A percentile compares a stretch with the other conserved stretches of the same genome.
phyloP scores from a whole-genome alignment of 2,797 vertebrate genomes.

The Karalla daura region DNA sequence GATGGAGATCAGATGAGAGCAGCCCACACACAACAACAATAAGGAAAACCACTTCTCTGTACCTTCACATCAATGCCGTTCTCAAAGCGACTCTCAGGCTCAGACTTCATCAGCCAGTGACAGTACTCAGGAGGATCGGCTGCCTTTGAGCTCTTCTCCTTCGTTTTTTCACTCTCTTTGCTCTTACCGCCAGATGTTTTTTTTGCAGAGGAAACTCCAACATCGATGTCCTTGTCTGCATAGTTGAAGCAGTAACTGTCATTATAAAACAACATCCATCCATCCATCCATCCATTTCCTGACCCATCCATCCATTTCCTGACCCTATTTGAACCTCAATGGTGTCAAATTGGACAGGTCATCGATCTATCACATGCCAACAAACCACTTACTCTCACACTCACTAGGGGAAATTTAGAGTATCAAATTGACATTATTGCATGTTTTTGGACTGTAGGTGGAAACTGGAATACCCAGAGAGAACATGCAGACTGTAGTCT shows the following conservation, averaged over 20 bases:
- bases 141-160: slow-evolving; percentile 41
- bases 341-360: too few species aligned
- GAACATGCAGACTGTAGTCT: too few species aligned
- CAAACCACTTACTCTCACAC: too few species aligned
- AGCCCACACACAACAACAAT: not conserved
- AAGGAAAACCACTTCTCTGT: slow-evolving; percentile 11
- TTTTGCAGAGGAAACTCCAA: slow-evolving; percentile 22
- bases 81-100: slow-evolving; percentile 94
- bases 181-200: slow-evolving; percentile 43
- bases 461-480: too few species aligned
- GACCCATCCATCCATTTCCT: too few species aligned
- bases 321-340: too few species aligned
- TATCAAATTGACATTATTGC: too few species aligned
- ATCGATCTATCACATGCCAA: too few species aligned
- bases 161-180: slow-evolving; percentile 53
- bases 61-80: slow-evolving; percentile 95
- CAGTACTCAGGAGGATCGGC: slow-evolving; percentile 41
- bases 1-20: not conserved
- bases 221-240: slow-evolving; percentile 43
- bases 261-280: not conserved
- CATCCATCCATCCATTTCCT: too few species aligned
- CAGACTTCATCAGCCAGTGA: slow-evolving; percentile 97
- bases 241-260: not conserved
- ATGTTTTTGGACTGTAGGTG: too few species aligned
- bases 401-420: too few species aligned